Evolutionary conservation across 2,797 vertebrate species (phyloP), one percentile per base, ranked within the genome.

Genomic region (Sebastes nivosus): DNA sequence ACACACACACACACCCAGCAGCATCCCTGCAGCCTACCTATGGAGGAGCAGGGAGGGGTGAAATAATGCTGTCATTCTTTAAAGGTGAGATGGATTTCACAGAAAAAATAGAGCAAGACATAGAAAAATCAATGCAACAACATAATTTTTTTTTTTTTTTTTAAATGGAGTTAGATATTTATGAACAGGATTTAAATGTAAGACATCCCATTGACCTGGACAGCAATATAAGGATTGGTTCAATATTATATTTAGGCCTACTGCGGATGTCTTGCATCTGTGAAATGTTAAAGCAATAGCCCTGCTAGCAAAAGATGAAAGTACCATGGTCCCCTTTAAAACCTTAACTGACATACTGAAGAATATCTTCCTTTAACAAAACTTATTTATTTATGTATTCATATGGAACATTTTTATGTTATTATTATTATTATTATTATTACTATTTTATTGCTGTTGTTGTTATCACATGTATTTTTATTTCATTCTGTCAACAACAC

Each of bases 21-120:
- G 9, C 75, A 75, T 52, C 83, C 74, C 67, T 20, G 71, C 77
- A 88, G 75, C 55, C 55, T 65, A 79, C 80, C 73, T 78, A 57
- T 29, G 68, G 80, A 79, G 72, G 67, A 64, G 22, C 58, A 65
- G 64, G 83, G 60, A 72, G 66, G 77, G 73, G 65, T 42, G 65
- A 65, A 73, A 42, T 54, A 10, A 67, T 9, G 24, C 27, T 3
- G 50, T 50, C 42, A 25, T 34, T 60, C 24, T 30, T 11, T 8
- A 12, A 78, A 63, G 16, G 46, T 58, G 18, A 24, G 25, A 8
- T 61, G 42, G 13, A 57, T 65, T 64, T 72, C n/a, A 55, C 46
- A 22, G 14, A 42, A 38, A 14, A 38, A 6, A 14, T 38, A 38
- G 36, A 14, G 36, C 2, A 24, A 46, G 6, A 58, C 5, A n/a